phyloP scores from a whole-genome alignment of 2,113 vertebrate genomes.

The Lanius ludovicianus region DNA sequence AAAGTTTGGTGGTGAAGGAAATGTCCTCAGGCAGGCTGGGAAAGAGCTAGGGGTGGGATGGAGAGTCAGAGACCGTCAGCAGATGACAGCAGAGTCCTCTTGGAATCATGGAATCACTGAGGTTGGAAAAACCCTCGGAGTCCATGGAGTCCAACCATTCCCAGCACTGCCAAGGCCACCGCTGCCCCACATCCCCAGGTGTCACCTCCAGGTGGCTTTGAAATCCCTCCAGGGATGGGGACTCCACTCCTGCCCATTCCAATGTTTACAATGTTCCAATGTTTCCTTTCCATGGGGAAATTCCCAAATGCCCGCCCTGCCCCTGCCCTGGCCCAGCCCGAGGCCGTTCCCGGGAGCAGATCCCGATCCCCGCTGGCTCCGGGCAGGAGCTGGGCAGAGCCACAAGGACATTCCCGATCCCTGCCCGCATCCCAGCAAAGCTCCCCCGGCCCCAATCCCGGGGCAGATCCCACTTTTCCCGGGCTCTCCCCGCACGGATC shows the following conservation, averaged over 20 bases:
- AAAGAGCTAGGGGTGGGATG: background rate
- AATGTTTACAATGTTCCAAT: background rate
- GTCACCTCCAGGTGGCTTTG: background rate
- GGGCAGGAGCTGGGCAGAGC: no score
- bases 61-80: background rate
- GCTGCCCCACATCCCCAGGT: background rate
- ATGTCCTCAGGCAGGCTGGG: background rate
- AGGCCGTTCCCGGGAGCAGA: background rate
- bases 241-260: background rate
- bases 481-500: background rate
- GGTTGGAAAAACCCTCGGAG: background rate
- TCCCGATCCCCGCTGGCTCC: background rate
- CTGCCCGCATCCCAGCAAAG: background rate
- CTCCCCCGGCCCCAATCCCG: background rate
- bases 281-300: background rate
- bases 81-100: background rate
- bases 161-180: background rate
- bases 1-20: background rate
- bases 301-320: fast-evolving
- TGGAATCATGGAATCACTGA: background rate
- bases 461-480: background rate
- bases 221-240: background rate
- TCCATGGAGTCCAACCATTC: background rate
- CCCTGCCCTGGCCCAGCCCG: background rate
- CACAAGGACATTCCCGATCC: background rate